Percentiles rank a stretch among this genome's conserved stretches.
Evolutionary conservation across 2,113 vertebrate genomes (phyloP).

Genomic region (Bostrychus sinensis): DNA sequence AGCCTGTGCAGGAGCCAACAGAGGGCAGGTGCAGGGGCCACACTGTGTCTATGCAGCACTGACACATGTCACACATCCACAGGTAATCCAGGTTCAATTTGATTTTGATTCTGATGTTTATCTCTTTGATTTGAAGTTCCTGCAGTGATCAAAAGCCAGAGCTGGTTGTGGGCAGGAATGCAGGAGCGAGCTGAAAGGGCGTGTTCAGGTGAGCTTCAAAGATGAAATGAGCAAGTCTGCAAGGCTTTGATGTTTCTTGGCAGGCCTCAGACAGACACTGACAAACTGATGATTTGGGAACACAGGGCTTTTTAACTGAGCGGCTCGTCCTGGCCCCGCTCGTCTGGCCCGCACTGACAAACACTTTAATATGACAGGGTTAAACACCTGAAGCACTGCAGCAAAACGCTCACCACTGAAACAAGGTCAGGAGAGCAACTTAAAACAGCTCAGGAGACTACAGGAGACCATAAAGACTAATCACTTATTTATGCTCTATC

Average conservation of each 20-base stretch:
- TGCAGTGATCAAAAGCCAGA: conserved; percentile 15
- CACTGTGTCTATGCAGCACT: background rate
- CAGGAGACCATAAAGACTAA: conserved; percentile 14
- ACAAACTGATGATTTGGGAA: conserved; percentile 72
- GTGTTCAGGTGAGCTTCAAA: conserved; percentile 68
- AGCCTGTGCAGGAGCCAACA: conserved; percentile 64
- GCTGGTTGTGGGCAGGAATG: conserved; percentile 24
- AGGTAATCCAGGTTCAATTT: conserved; percentile 26
- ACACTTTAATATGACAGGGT: conserved; percentile 76
- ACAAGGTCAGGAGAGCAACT: conserved; percentile 53
- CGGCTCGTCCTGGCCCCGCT: conserved; percentile 51
- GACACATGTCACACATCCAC: conserved; percentile 27
- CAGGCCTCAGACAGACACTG: conserved; percentile 67
- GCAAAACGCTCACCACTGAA: conserved; percentile 43
- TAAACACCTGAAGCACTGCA: conserved; percentile 68
- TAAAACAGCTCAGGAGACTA: conserved; percentile 23
- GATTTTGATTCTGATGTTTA: conserved; percentile 18
- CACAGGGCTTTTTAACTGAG: conserved; percentile 32
- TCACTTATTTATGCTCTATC: conserved; percentile 37
- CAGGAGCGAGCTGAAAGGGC: conserved; percentile 32
- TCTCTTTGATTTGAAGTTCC: background rate
- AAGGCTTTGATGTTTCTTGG: conserved; percentile 77
- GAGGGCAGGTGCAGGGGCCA: background rate
- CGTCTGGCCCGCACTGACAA: conserved; percentile 65
- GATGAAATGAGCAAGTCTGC: conserved; percentile 59